Evolutionary conservation across 2,797 vertebrate species (phyloP), one percentile per base, ranked within the genome.

Genomic region (Myoxocephalus aenaeus): DNA sequence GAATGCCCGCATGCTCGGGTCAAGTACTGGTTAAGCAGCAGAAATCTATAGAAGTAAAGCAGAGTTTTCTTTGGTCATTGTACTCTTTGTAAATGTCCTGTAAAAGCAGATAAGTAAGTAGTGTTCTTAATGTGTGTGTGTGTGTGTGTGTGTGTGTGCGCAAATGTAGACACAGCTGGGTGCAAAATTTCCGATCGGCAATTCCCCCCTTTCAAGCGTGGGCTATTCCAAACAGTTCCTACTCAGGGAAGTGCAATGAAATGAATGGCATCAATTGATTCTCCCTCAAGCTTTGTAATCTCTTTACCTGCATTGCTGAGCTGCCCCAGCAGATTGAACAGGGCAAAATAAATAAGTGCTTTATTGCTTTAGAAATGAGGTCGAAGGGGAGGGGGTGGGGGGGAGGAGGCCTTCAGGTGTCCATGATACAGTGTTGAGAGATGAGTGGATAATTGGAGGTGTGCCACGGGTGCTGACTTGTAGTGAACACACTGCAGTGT

Each of bases 241-340:
- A 83, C 82, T 29, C 38, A 78, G 51, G 70, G 58, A 64, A 73
- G 74, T 50, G 57, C 84, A 81, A 86, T 63, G 67, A 86, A 91
- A 91, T 90, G 82, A 93, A 95, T 87, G 90, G 85, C 82, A 86
- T 73, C 86, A 90, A 94, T 85, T 91, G 90, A 93, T 91, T 92
- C 92, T 88, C 90, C 88, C 91, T 87, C 68, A 90, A 93, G 91
- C 93, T 92, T 89, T 91, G 86, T 92, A 93, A 94, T 93, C 87
- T 88, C 81, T 92, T 94, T 92, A 92, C 91, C 88, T 90, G 90
- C 86, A 91, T 80, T 89, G 86, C 91, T 81, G 73, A 83, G 81
- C 80, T 86, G 82, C 81, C 83, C 69, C 72, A n/a, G 77, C 81
- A 90, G 88, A 94, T 84, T 90, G 80, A 95, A 92, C 80, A 84